Evolutionary conservation across 2,797 vertebrate genomes (phyloP).

Genomic region (Microcaecilia unicolor): DNA sequence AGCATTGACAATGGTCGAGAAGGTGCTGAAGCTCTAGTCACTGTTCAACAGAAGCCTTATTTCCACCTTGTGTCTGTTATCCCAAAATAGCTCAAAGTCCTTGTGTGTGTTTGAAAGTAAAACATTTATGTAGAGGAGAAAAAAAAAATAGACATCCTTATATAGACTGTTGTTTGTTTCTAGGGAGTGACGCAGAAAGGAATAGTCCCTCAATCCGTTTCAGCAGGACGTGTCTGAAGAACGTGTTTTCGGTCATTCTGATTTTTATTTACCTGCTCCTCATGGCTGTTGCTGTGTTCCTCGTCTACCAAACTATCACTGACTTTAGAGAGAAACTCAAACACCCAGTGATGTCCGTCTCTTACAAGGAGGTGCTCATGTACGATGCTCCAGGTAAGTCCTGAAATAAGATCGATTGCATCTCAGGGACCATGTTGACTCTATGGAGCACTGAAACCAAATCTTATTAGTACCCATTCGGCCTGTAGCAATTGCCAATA

Average conservation of each 20-base stretch:
- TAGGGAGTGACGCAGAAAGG: conserved; percentile 58
- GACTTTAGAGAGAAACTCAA: conserved; percentile 88
- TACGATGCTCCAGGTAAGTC: conserved; percentile 79
- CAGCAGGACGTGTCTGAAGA: conserved; percentile 88
- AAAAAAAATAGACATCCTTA: too few relatives aligned
- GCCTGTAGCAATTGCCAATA: too few relatives aligned
- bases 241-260: conserved; percentile 81
- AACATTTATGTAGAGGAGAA: too few relatives aligned
- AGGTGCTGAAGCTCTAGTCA: too few relatives aligned
- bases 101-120: too few relatives aligned
- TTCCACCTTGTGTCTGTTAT: too few relatives aligned
- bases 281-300: conserved; percentile 79
- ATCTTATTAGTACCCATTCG: too few relatives aligned
- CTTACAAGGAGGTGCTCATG: conserved; percentile 81
- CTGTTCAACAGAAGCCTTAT: too few relatives aligned
- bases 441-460: too few relatives aligned
- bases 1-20: too few relatives aligned
- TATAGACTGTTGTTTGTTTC: neutral
- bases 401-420: rapidly evolving
- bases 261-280: conserved; percentile 88
- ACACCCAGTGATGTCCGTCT: conserved; percentile 92
- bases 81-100: too few relatives aligned
- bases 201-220: conserved; percentile 52
- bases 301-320: conserved; percentile 91
- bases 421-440: too few relatives aligned